Percentiles rank a stretch among this genome's conserved stretches.
phyloP scores from a whole-genome alignment of 2,113 vertebrate species.

The Tachysurus fulvidraco region DNA sequence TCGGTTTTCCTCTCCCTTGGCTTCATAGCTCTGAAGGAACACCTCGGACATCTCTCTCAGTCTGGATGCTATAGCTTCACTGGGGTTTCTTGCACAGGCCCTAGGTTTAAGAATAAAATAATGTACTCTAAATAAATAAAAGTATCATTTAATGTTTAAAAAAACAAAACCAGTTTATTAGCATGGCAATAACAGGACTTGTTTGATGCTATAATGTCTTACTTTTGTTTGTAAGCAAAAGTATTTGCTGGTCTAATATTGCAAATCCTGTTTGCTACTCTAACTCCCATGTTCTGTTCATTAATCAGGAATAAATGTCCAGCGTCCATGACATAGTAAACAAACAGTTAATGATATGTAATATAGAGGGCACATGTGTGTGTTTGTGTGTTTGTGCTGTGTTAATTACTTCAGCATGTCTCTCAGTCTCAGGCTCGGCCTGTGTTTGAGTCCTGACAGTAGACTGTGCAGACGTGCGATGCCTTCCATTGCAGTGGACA shows the following conservation, averaged over 20 bases:
- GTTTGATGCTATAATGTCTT: neutral
- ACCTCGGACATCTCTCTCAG: conserved; percentile 85
- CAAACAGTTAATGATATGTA: conserved; percentile 2
- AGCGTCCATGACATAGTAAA: neutral
- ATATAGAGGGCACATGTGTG: neutral
- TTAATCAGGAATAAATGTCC: neutral
- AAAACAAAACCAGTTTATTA: neutral
- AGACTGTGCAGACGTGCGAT: conserved; percentile 86
- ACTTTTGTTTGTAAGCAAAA: neutral
- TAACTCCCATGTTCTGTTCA: neutral
- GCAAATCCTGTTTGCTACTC: neutral
- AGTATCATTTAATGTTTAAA: neutral
- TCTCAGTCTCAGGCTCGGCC: conserved; percentile 79
- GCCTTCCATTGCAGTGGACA: conserved; percentile 82
- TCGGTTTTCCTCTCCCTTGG: conserved; percentile 65
- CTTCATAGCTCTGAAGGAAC: conserved; percentile 76
- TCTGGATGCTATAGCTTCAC: conserved; percentile 78
- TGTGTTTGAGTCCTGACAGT: conserved; percentile 82
- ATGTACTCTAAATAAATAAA: neutral
- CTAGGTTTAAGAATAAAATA: conserved; percentile 63
- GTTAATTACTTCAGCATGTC: conserved; percentile 78
- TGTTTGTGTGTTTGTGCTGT: neutral
- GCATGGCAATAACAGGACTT: neutral
- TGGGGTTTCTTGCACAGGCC: conserved; percentile 86
- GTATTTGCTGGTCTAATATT: neutral